phyloP scores from a whole-genome alignment of 2,888 invertebrate genomes.

The Prosopocoilus inquinatus region DNA sequence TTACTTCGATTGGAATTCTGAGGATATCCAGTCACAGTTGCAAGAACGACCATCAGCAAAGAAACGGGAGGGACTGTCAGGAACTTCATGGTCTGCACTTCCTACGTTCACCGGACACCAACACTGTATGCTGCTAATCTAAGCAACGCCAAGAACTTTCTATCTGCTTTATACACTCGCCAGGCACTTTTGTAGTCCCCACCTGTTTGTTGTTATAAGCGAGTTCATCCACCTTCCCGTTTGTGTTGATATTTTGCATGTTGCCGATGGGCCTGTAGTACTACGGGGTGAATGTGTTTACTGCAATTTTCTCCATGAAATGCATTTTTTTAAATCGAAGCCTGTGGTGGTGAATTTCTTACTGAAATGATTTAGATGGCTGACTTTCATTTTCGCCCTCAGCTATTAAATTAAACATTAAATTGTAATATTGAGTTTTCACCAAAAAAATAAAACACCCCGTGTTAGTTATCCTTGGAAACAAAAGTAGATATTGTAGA shows the following conservation, averaged over 20 bases:
- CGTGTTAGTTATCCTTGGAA: too few species aligned
- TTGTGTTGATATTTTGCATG: background rate
- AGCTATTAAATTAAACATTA: too few species aligned
- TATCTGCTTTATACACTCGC: slow-evolving; percentile 38
- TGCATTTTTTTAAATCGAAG: too few species aligned
- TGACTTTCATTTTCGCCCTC: too few species aligned
- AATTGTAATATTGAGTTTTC: too few species aligned
- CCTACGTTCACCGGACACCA: slow-evolving; percentile 37
- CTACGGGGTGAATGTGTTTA: too few species aligned
- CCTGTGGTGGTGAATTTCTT: too few species aligned
- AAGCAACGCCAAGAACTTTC: slow-evolving; percentile 40
- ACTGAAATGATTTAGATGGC: too few species aligned
- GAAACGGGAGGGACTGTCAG: slow-evolving; percentile 27
- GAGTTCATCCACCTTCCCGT: slow-evolving; percentile 37
- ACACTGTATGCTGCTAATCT: slow-evolving; percentile 32
- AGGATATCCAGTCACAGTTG: slow-evolving; percentile 32
- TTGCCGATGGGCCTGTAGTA: too few species aligned
- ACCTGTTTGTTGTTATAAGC: slow-evolving; percentile 34
- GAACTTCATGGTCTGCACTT: slow-evolving; percentile 40
- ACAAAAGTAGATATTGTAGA: too few species aligned
- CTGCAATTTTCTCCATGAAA: too few species aligned
- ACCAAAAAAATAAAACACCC: too few species aligned
- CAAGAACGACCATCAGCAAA: slow-evolving; percentile 26
- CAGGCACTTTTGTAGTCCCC: slow-evolving; percentile 35
- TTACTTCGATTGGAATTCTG: slow-evolving; percentile 41